Conservation (phyloP, 1,140 invertebrate species). For the Spodoptera litura region DNA sequence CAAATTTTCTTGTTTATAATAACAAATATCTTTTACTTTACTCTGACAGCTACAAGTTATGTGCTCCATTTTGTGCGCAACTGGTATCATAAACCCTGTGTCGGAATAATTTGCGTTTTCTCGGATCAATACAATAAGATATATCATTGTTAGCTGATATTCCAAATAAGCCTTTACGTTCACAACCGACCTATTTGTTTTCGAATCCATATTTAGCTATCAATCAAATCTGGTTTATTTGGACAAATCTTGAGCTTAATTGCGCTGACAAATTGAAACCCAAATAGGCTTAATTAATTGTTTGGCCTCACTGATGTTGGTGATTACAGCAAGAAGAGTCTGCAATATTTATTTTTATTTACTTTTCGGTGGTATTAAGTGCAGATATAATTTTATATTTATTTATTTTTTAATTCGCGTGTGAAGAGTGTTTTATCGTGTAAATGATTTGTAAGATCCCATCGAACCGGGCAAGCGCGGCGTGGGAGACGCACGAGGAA, state of each 20-base stretch:
- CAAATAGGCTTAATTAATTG: slow-evolving; percentile 28
- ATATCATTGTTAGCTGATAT: slow-evolving; percentile 36
- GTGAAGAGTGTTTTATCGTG: slow-evolving; percentile 44
- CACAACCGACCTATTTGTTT: slow-evolving; percentile 23
- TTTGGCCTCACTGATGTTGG: neutral
- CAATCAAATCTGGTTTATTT: slow-evolving; percentile 33
- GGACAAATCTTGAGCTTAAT: slow-evolving; percentile 37
- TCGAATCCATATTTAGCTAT: slow-evolving; percentile 37
- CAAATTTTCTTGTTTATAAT: slow-evolving; percentile 34
- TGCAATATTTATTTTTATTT: neutral
- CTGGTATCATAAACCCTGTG: slow-evolving; percentile 46
- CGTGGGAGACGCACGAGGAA: slow-evolving; percentile 76
- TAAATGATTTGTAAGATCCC: slow-evolving; percentile 59
- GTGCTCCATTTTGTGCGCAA: slow-evolving; percentile 32
- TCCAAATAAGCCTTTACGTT: slow-evolving; percentile 35
- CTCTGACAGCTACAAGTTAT: slow-evolving; percentile 42
- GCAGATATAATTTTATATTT: neutral
- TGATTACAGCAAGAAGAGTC: neutral
- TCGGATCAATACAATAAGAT: slow-evolving; percentile 19
- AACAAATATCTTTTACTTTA: slow-evolving; percentile 39
- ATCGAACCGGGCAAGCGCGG: slow-evolving; percentile 58
- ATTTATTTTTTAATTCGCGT: slow-evolving; percentile 10
- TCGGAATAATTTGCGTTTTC: slow-evolving; percentile 36
- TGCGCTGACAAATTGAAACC: slow-evolving; percentile 4
- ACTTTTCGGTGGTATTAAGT: neutral